phyloP scores from a whole-genome alignment of 2,113 vertebrate species.

The Tympanuchus pallidicinctus region DNA sequence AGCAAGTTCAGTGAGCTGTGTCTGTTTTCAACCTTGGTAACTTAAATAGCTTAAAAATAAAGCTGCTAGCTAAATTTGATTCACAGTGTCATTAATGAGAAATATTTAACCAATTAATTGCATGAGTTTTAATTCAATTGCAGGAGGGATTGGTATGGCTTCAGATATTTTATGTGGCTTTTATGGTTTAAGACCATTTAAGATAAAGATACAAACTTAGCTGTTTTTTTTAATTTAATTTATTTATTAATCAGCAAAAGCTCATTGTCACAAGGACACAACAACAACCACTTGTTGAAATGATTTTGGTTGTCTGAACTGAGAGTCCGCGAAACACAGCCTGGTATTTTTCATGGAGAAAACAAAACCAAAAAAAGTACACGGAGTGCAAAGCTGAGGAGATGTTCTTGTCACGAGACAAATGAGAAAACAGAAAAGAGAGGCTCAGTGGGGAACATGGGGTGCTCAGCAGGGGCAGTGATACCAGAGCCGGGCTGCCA shows the following conservation, averaged over 20 bases:
- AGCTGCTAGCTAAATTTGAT: not conserved
- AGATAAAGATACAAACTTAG: not conserved
- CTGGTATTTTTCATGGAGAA: not conserved
- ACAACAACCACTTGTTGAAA: not conserved
- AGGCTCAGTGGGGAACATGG: not conserved
- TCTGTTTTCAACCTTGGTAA: not conserved
- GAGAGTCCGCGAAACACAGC: not conserved
- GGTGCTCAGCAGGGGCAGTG: not conserved
- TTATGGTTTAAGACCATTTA: not conserved
- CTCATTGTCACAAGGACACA: not conserved
- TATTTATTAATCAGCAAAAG: not conserved
- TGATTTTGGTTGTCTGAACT: not conserved
- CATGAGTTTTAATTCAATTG: conserved; percentile 32
- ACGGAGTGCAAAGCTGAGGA: not conserved
- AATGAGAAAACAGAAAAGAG: not conserved
- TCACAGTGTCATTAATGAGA: not conserved
- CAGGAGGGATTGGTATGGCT: not conserved
- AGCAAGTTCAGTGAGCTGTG: not conserved
- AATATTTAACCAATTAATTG: not conserved
- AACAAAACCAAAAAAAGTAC: fast-evolving
- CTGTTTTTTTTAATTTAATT: too few species aligned
- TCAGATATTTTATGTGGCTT: not conserved
- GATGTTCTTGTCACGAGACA: not conserved
- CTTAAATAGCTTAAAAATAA: not conserved
- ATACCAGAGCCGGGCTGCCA: too few species aligned